Base-by-base conservation (phyloP, 2,113 vertebrate genomes). In the Pygoscelis adeliae region DNA sequence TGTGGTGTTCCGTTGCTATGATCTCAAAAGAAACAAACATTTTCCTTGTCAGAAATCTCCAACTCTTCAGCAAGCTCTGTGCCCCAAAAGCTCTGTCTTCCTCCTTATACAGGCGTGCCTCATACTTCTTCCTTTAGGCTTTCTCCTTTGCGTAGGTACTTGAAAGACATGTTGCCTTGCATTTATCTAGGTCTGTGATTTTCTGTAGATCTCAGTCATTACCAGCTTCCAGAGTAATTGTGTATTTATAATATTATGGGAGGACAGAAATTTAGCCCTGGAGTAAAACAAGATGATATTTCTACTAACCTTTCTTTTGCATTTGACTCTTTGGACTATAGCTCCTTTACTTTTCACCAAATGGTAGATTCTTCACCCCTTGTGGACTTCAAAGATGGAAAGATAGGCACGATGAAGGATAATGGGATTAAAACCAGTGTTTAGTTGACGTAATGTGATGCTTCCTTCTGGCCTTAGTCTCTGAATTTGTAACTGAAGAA, bases 21-120 rank as follows among this genome's bases (percentile, higher is more conserved):
- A 93, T 72, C 77, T 78, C 83, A 21, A 74, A 53, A 84, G 89
- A 91, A 94, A 94, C 93, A 94, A 87, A 91, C 63, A 87, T n/a
- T 52, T 91, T 70, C 42, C 76, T 56, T 44, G 82, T 83, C 62
- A 34, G 82, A 80, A 83, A 21, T 44, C 40, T 84, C 40, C 53
- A 67, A 6, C 10, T 74, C 32, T 63, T 88, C 53, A 62, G 62
- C 66, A 55, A 53, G 9, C 36, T 66, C 66, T 59, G 13, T 85
- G 79, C 50, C 53, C 49, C 32, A 61, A 40, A 70, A 86, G 36
- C 58, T 78, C 42, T 74, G 32, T 67, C 52, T 84, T n/a, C 58
- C 23, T 83, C 30, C 32, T 83, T 38, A n/a, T 10, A 5, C 1
- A 6, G 29, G 9, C 7, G 0, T 36, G 22, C 65, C 49, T 80